Conservation (phyloP, 2,797 vertebrate genomes). For the Propithecus deckenii region DNA sequence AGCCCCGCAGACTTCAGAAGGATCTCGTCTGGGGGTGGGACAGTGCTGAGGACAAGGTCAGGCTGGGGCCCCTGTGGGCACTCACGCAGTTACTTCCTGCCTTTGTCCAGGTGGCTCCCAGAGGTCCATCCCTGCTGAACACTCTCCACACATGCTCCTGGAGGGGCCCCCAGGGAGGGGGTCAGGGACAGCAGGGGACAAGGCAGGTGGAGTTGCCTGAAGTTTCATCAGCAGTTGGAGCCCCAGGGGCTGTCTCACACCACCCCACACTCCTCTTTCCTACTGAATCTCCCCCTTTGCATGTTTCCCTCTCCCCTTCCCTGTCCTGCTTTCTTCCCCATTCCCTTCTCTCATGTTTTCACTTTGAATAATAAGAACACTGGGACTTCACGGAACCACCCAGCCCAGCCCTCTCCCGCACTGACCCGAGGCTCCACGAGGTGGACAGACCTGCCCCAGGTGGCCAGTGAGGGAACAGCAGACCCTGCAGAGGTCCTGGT, state of each 20-base stretch:
- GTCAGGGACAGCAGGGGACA: not conserved
- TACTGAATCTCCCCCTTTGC: fast-evolving
- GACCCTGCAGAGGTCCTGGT: not conserved
- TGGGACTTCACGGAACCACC: not conserved
- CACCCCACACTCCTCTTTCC: not conserved
- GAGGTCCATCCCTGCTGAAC: not conserved
- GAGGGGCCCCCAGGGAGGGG: not conserved
- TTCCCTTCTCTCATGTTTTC: not conserved
- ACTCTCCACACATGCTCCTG: not conserved
- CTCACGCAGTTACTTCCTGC: not conserved
- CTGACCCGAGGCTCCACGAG: not conserved
- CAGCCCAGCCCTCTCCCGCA: not conserved
- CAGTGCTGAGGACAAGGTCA: not conserved
- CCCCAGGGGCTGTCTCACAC: not conserved
- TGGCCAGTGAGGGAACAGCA: not conserved
- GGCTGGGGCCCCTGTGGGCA: not conserved
- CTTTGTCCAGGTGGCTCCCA: not conserved
- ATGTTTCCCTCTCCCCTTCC: constrained; percentile 69
- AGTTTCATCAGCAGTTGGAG: not conserved
- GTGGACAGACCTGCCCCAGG: not conserved
- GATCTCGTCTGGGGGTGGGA: not conserved
- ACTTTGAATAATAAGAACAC: not conserved
- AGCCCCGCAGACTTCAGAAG: not conserved
- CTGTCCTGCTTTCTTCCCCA: not conserved
- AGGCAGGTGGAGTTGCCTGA: not conserved